Base-by-base conservation (phyloP, 2,113 vertebrate genomes). In the Psilopogon haemacephalus region DNA sequence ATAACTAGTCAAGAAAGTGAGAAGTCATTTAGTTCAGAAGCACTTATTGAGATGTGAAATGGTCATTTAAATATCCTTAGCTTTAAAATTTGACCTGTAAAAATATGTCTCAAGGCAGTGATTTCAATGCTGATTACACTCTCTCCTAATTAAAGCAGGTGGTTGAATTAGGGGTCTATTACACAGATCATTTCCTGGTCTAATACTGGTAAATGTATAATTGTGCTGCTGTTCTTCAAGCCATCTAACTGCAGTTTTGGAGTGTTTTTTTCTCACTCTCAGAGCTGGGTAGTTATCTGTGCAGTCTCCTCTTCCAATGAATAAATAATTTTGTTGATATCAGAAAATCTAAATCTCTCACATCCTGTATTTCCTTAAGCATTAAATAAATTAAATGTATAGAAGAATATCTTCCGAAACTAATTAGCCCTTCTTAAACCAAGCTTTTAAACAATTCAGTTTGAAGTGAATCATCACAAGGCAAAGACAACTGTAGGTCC, bases 131-230 rank as follows among this genome's bases (percentile, higher is more conserved):
- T 93, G 91, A 95, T 89, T 80, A 40, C 54, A 68, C 67, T 91
- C 44, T 71, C 32, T 92, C 30, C 27, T 88, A 60, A 91, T 92
- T 94, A 94, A 73, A 94, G 58, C 44, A 78, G 89, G 89, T 89
- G 75, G 64, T 38, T 91, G 82, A 80, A 92, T 91, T 84, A 77
- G 10, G 9, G n/a, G 12, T 87, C 48, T 91, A 74, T 95, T 86
- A 89, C 48, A 94, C 82, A 94, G 84, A 88, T 68, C 9, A 91
- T 94, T 96, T 91, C 95, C 78, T 84, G 52, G 84, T 86, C 86
- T 88, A 85, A 73, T 79, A 86, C 37, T 64, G 68, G 46, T 80
- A 79, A 70, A 77, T n/a, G 6, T 35, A 5, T 77, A 88, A 91
- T 60, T 44, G 21, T 83, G 11, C 59, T 85, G 24, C 10, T 74